These are phyloP conservation scores for Lophius piscatorius DNA, from an alignment of 2,113 vertebrate genomes.

Conservation along the genomic window DNA sequence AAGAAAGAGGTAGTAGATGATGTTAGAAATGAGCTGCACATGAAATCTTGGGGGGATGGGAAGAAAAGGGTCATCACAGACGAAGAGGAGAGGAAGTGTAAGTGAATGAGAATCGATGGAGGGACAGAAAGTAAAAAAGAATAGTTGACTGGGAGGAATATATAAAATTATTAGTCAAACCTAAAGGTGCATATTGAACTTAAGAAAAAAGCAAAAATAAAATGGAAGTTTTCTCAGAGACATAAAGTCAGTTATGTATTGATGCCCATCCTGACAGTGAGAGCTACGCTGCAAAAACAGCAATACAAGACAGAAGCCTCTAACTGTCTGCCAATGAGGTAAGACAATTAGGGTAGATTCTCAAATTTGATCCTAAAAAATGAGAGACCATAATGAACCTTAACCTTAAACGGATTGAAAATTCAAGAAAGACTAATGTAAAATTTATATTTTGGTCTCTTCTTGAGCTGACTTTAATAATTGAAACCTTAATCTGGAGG, in stretches of 20 bases:
- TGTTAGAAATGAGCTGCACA: slow-evolving; percentile 33
- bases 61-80: background rate
- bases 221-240: background rate
- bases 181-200: background rate
- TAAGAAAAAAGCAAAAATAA: background rate
- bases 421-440: too few relatives aligned
- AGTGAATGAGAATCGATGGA: background rate
- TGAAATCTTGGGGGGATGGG: background rate
- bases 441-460: too few relatives aligned
- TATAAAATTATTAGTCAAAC: background rate
- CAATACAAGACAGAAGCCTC: too few relatives aligned
- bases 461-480: too few relatives aligned
- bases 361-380: too few relatives aligned
- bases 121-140: background rate
- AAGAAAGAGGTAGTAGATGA: slow-evolving; percentile 21
- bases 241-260: background rate
- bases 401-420: too few relatives aligned
- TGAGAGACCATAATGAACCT: too few relatives aligned
- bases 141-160: background rate
- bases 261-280: background rate
- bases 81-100: background rate
- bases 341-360: too few relatives aligned
- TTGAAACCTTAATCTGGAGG: too few relatives aligned
- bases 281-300: background rate
- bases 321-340: too few relatives aligned